Base-by-base conservation (phyloP, 2,113 vertebrate genomes). In the Brachypodius melanocephalos region DNA sequence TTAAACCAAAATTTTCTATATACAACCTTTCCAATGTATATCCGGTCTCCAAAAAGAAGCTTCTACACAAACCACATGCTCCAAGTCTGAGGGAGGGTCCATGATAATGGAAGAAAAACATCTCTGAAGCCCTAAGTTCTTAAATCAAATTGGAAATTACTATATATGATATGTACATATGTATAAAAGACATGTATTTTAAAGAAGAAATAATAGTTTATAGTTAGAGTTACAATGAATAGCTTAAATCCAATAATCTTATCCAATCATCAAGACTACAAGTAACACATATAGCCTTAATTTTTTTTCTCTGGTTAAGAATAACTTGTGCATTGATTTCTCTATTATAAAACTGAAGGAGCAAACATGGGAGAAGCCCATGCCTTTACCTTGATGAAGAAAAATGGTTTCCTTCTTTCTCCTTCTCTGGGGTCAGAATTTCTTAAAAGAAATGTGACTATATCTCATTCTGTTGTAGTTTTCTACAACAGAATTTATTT, bases 61-160 rank as follows among this genome's bases (percentile, higher is more conserved):
- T 24, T 89, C 88, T 87, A 72, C 21, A 90, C 26, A 90, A 95
- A 46, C n/a, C 14, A 8, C 12, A 31, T 93, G 87, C 77, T 96
- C 85, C 62, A 89, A 21, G 22, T 38, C 49, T 36, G 31, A 84
- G 25, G 69, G 8, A 86, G 38, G 61, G 75, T 32, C 65, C 79
- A 71, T 46, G 59, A 67, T 59, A 80, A 82, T 72, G 66, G 91
- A 95, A 96, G 76, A 94, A 74, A 58, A 84, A 73, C 51, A 89
- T 65, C 25, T 95, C 52, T 79, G 77, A 93, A 16, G 38, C 34
- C 31, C 87, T 74, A 89, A 94, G 34, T 91, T 93, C 79, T 95
- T 95, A 94, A 66, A 55, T 43, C 34, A 90, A 89, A 85, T 13
- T 73, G 29, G 51, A 96, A 96, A 82, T 85, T 34, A 43, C 19